A percentile compares a stretch with the other conserved stretches of the same genome.
Evolutionary conservation across 2,888 invertebrate species (phyloP).

Genomic region (Cheilosia vulpina): DNA sequence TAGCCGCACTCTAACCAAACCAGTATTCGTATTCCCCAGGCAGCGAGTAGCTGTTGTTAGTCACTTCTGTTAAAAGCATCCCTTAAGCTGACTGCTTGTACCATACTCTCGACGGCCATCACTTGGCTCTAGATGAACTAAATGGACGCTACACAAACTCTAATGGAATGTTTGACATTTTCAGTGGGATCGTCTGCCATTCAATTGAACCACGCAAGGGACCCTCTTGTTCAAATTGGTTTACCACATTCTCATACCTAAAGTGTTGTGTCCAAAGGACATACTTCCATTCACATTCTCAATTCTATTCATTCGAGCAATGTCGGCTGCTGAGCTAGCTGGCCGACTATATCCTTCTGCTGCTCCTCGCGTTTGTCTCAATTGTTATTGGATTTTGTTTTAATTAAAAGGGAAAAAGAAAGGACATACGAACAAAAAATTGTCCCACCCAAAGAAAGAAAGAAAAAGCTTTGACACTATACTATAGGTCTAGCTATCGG

Average conservation of each 20-base stretch:
- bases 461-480: conserved; percentile 54
- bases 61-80: conserved; percentile 24
- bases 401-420: conserved; percentile 69
- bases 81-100: conserved; percentile 13
- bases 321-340: conserved; percentile 24
- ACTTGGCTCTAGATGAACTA: conserved; percentile 42
- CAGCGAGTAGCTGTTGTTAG: background rate
- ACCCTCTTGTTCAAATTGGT: conserved; percentile 64
- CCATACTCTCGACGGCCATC: conserved; percentile 4
- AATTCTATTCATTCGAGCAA: conserved; percentile 65
- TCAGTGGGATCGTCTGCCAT: conserved; percentile 66
- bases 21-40: conserved; percentile 26
- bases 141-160: conserved; percentile 66
- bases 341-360: conserved; percentile 26
- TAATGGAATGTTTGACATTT: conserved; percentile 72
- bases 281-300: conserved; percentile 44
- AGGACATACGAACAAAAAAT: background rate
- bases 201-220: conserved; percentile 68
- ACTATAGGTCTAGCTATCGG: conserved; percentile 56
- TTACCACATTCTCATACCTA: conserved; percentile 61
- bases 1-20: conserved; percentile 14
- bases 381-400: conserved; percentile 75
- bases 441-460: background rate
- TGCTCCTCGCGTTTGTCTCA: conserved; percentile 36
- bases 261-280: conserved; percentile 31